phyloP scores from a whole-genome alignment of 2,797 vertebrate species.

The Parotocinclus haroldoi region DNA sequence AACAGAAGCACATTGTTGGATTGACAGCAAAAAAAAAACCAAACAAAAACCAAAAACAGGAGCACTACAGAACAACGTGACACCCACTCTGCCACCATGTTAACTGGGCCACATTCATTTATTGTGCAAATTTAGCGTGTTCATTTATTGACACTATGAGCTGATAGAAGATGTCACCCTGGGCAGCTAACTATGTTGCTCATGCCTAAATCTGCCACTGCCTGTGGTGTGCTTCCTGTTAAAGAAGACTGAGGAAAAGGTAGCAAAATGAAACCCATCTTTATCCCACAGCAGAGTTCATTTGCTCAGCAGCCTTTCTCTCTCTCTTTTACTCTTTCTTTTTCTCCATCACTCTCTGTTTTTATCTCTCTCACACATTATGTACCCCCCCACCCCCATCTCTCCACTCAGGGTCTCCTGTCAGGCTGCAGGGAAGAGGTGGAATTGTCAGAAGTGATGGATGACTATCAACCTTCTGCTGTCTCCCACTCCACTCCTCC shows the following conservation, averaged over 20 bases:
- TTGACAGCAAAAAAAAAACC: no score
- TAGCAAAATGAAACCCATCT: constrained; percentile 4
- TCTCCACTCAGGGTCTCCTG: constrained; percentile 70
- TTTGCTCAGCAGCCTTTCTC: constrained; percentile 82
- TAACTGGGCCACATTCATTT: no score
- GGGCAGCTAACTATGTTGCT: no score
- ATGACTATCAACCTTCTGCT: constrained; percentile 96
- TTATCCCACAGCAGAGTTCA: constrained; percentile 76
- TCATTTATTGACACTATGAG: no score
- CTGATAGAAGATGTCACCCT: no score
- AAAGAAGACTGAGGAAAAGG: neutral
- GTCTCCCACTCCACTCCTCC: constrained; percentile 85
- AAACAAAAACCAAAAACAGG: no score
- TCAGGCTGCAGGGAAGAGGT: constrained; percentile 86
- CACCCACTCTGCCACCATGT: no score
- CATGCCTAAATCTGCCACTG: no score
- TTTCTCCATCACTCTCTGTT: constrained; percentile 61
- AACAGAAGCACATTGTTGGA: no score
- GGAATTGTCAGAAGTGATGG: constrained; percentile 94
- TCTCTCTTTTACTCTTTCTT: constrained; percentile 69
- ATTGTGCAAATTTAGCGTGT: no score
- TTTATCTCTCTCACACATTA: constrained; percentile 78
- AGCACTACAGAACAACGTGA: no score
- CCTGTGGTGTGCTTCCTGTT: no score
- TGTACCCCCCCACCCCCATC: constrained; percentile 63